Conservation (phyloP, 2,113 vertebrate genomes). For the Oxyruncus cristatus region DNA sequence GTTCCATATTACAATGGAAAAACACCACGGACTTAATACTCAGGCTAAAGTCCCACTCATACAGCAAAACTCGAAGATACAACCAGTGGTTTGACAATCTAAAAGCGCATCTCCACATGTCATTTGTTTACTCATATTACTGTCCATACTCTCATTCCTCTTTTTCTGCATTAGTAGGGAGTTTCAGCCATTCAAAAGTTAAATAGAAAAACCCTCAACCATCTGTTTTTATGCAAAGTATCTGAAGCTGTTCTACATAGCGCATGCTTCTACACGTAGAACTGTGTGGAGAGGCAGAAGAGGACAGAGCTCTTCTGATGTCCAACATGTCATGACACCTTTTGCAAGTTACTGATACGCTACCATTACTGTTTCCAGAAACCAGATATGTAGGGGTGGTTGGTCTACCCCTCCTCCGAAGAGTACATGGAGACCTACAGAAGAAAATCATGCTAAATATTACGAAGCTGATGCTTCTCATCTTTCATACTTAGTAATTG, state of each 20-base stretch:
- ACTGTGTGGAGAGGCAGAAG: not conserved
- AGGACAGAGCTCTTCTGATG: not conserved
- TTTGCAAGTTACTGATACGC: accelerated
- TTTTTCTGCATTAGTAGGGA: not conserved
- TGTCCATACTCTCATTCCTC: not conserved
- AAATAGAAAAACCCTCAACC: not conserved
- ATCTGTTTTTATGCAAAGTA: not conserved
- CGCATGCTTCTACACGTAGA: not conserved
- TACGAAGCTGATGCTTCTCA: not conserved
- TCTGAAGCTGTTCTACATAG: not conserved
- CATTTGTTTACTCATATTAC: not conserved
- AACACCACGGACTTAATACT: not conserved
- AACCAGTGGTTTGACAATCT: not conserved
- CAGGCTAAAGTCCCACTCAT: not conserved
- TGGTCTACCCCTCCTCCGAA: not conserved
- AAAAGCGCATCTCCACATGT: not conserved
- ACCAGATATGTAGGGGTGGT: accelerated
- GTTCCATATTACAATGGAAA: not conserved
- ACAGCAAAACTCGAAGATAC: not conserved
- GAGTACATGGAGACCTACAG: not conserved
- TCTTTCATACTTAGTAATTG: not conserved
- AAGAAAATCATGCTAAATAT: not conserved
- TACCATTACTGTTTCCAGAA: not conserved
- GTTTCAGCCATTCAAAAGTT: not conserved
- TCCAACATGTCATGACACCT: not conserved